phyloP scores from a whole-genome alignment of 35 echinoderm and acorn worm genomes.

The Ptychodera flava region DNA sequence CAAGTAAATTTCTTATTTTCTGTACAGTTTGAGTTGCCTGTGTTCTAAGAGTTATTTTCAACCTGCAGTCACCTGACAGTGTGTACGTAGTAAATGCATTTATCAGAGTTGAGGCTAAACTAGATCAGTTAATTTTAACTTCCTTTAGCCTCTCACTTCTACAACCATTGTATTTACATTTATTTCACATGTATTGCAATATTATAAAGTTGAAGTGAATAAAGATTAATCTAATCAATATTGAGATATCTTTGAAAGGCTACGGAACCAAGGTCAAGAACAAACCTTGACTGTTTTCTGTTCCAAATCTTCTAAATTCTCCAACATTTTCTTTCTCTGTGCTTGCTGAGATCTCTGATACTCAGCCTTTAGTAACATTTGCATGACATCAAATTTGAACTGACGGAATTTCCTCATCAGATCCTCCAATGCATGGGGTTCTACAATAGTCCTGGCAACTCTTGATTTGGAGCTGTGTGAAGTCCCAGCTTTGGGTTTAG shows the following conservation, averaged over 20 bases:
- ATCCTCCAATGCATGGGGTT: conserved; percentile 38
- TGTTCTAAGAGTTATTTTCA: not conserved
- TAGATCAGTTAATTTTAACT: no score
- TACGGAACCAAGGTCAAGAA: no score
- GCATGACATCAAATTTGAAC: conserved; percentile 86
- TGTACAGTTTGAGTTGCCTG: no score
- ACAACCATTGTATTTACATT: no score
- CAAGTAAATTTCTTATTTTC: no score
- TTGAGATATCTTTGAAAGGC: conserved; percentile 35
- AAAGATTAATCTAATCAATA: not conserved
- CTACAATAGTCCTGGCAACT: conserved; percentile 55
- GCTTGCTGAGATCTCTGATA: conserved; percentile 82
- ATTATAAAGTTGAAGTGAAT: no score
- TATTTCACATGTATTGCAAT: no score
- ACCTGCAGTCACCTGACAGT: not conserved
- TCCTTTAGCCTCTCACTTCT: no score
- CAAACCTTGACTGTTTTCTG: conserved; percentile 11
- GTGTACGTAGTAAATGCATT: no score
- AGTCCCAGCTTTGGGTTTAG: conserved; percentile 47
- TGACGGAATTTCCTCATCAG: conserved; percentile 71
- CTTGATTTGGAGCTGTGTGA: conserved; percentile 48
- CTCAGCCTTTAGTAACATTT: conserved; percentile 71
- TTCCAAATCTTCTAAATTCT: conserved; percentile 89
- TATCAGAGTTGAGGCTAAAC: no score
- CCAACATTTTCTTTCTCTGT: conserved; percentile 84